Conservation (phyloP, 1,140 invertebrate species). For the Episyrphus balteatus region DNA sequence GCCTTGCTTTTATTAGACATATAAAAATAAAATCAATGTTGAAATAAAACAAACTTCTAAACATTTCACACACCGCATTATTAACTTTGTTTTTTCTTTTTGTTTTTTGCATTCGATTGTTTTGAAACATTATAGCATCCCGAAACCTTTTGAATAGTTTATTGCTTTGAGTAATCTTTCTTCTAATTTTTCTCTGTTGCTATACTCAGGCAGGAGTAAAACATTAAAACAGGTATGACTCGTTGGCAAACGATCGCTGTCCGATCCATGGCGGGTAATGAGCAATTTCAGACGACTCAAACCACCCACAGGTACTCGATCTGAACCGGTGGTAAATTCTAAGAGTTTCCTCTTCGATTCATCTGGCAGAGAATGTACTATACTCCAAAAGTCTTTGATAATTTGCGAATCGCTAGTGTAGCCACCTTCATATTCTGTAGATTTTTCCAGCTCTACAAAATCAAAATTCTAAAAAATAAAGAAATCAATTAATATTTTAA, state of each 20-base stretch:
- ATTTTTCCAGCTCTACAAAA: conserved; percentile 78
- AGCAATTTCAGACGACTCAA: conserved; percentile 79
- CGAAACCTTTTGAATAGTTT: conserved; percentile 76
- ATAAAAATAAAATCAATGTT: no score
- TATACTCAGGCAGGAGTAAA: conserved; percentile 82
- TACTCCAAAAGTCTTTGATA: conserved; percentile 86
- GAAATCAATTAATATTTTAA: conserved; percentile 1
- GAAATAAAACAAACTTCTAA: no score
- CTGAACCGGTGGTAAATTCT: conserved; percentile 89
- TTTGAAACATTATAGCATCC: conserved; percentile 56
- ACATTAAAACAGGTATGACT: conserved; percentile 96
- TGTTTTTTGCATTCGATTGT: background rate
- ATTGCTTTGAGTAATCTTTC: conserved; percentile 85
- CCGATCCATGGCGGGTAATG: conserved; percentile 65
- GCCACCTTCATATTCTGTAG: conserved; percentile 87
- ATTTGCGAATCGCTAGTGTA: conserved; percentile 73
- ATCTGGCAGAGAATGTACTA: conserved; percentile 74
- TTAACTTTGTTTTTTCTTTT: no score
- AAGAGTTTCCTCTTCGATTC: conserved; percentile 84
- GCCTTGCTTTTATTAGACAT: no score
- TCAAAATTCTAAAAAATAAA: conserved; percentile 56
- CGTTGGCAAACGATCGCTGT: conserved; percentile 67
- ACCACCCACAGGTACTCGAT: conserved; percentile 87
- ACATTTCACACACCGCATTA: no score
- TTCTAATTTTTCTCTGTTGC: conserved; percentile 67